Conservation (phyloP, 2,797 vertebrate species). For the Hoplostethus mediterraneus region DNA sequence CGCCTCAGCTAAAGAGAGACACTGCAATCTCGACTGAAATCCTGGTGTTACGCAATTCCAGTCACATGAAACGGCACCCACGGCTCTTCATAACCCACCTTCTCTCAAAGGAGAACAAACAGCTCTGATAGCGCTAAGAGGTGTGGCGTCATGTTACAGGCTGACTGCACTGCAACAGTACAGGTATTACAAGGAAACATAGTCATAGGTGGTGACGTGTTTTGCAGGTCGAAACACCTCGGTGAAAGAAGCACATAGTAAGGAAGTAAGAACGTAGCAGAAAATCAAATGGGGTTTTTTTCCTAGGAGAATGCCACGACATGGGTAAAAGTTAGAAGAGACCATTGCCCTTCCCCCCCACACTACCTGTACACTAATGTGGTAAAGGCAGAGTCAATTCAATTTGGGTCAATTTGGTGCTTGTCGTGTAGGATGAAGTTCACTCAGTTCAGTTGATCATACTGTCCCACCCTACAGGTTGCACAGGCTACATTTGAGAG, state of each 20-base stretch:
- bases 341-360: neutral
- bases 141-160: conserved; percentile 10
- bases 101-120: conserved; percentile 14
- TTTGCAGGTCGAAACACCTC: neutral
- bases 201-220: neutral
- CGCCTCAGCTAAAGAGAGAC: conserved; percentile 22
- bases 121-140: neutral
- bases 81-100: neutral
- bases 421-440: no score
- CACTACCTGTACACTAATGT: no score
- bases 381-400: no score
- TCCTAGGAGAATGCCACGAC: neutral
- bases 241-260: no score
- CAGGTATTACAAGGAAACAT: neutral
- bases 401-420: no score
- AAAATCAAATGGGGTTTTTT: neutral
- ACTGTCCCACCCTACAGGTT: neutral
- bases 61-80: conserved; percentile 21
- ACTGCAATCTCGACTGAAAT: neutral
- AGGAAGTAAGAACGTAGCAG: neutral
- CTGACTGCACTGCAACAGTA: conserved; percentile 2
- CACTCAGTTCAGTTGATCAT: neutral
- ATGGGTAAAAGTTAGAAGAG: neutral
- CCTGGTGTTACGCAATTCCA: conserved; percentile 34
- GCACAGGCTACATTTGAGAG: neutral